phyloP scores from a whole-genome alignment of 2,888 invertebrate genomes.

The Dolichopus griseipennis region DNA sequence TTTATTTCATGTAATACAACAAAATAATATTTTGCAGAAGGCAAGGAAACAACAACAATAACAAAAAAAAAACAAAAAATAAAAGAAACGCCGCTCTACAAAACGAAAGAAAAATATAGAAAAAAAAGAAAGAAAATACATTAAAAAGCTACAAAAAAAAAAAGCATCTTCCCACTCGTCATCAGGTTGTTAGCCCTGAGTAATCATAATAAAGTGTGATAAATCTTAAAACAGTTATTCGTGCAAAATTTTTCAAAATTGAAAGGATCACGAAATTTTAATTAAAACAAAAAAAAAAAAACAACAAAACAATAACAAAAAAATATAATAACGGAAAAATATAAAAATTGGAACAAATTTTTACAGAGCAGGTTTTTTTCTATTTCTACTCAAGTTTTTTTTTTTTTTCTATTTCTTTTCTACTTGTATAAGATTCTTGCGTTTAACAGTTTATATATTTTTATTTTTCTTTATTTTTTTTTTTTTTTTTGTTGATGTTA shows the following conservation, averaged over 20 bases:
- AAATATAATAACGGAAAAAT: background rate
- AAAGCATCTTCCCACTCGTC: background rate
- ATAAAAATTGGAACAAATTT: background rate
- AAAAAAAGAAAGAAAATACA: no score
- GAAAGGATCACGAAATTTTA: slow-evolving; percentile 4
- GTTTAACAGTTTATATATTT: background rate
- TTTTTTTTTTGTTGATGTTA: background rate
- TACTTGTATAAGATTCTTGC: background rate
- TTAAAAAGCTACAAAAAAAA: background rate
- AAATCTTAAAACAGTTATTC: background rate
- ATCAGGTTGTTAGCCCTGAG: slow-evolving; percentile 3
- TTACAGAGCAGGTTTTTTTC: background rate
- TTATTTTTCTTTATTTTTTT: background rate
- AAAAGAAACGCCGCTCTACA: no score
- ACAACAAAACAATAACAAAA: background rate
- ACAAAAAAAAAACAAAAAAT: no score
- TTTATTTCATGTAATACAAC: no score
- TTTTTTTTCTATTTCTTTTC: background rate
- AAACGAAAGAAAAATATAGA: no score
- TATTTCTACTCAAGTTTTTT: background rate
- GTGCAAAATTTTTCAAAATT: background rate
- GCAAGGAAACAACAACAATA: no score
- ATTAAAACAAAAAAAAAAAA: background rate
- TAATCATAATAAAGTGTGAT: background rate
- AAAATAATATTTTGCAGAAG: no score